Evolutionary conservation across 1,140 invertebrate genomes (phyloP), one percentile per base, ranked within the genome.

Genomic region (Xylocopa sonorina): DNA sequence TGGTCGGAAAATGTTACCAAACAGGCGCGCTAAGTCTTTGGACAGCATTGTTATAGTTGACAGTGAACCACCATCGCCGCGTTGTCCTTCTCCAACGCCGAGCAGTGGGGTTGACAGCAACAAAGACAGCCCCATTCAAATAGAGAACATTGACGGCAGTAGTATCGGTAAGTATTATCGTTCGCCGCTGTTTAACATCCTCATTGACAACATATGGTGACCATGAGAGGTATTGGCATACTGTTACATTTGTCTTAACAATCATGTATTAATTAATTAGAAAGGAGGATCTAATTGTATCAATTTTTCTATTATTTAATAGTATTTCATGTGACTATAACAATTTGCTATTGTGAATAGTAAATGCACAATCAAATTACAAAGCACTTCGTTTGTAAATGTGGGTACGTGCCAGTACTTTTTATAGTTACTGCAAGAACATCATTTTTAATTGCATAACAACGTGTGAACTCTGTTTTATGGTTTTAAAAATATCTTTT

Each of bases 71-170:
- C 88, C 91, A 0, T 90, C 91, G 0, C 94, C 96, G 14, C 94
- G 97, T 41, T 97, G 96, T 55, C 97, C 97, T 0, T 98, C 97
- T 41, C 97, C 97, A 0, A 97, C 97, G 16, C 97, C 97, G 4
- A 98, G 97, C 77, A 97, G 96, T 90, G 97, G 97, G 6, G 94
- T 98, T 1, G 97, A 98, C 89, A 97, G 96, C 82, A 97, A 96
- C 86, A 98, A 98, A 92, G 97, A 98, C 92, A 97, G 97, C n/a
- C 97, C 97, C 0, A 95, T 98, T 90, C 97, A 98, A 87, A 97
- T 99, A 83, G 98, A 99, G 29, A 96, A 95, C 16, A 95, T 94
- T 86, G 96, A 96, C 89, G 95, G 94, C 87, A 95, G 93, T 76
- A 94, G 94, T 89, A 92, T 94, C 77, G 94, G 94, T 95, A 92